Evolutionary conservation across 1,140 invertebrate species (phyloP), one percentile per base, ranked within the genome.

Genomic region (Holotrichia oblita): DNA sequence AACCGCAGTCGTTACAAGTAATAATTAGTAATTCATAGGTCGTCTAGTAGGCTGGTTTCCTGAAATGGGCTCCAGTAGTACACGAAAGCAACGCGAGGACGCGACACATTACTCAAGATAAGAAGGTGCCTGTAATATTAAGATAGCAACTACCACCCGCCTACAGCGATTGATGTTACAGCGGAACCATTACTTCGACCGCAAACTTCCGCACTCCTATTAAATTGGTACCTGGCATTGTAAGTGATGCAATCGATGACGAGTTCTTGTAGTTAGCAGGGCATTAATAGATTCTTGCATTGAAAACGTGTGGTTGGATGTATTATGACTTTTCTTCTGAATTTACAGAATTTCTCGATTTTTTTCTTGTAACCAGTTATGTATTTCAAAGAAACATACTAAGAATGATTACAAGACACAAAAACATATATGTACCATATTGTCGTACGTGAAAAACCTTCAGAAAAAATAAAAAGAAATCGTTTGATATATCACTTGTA

Each of bases 101-200:
- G 61, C 61, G 61, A 64, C 61, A 64, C 61, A 64, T 64, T 64
- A 64, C 10, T 64, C 61, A 64, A 64, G 61, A 64, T 64, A 64
- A 64, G 61, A 64, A 64, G 61, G 61, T 64, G 61, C n/a, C 61
- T 64, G 61, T 64, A 64, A 64, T 64, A 64, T 64, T 64, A 64
- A 64, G 61, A 64, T 64, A 64, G 61, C 61, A 27, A 64, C 61
- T 64, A 64, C 61, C 61, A 17, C 61, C 61, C 61, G 61, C 61
- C 61, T 64, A 64, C 61, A 20, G 61, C 61, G 61, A 64, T 64
- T 64, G 61, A 64, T 64, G 61, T 64, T 64, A 64, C 61, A 64
- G 17, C 61, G n/a, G 61, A 64, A 64, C 61, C 61, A 64, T 64
- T 64, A 64, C 61, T 64, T 64, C 61, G 61, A 64, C 61, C 61